phyloP scores from a whole-genome alignment of 2,888 invertebrate species.

The Aspidapion aeneum region DNA sequence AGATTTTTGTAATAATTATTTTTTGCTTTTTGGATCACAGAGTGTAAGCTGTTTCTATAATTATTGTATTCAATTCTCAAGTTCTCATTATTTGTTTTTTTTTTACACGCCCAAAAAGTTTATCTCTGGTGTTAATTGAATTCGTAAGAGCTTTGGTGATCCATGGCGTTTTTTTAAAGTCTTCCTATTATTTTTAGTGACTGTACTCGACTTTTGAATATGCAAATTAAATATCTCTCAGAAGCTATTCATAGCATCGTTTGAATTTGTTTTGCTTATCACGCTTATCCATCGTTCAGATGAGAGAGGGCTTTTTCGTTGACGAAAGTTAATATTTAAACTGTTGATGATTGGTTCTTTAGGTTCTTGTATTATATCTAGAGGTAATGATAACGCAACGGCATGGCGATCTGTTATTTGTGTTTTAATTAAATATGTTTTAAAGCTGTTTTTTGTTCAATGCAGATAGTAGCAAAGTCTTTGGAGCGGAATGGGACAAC shows the following conservation, averaged over 20 bases:
- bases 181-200: neutral
- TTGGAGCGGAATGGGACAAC: too few species aligned
- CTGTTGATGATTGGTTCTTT: too few species aligned
- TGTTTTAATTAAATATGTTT: constrained; percentile 6
- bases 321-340: neutral
- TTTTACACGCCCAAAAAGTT: neutral
- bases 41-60: neutral
- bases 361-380: too few species aligned
- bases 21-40: neutral
- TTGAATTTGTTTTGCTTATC: neutral
- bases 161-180: neutral
- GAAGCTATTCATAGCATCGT: neutral
- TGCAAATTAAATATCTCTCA: neutral
- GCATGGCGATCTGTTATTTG: constrained; percentile 7
- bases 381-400: neutral
- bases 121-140: neutral
- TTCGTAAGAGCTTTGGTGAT: neutral
- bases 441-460: too few species aligned
- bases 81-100: neutral
- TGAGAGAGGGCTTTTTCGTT: neutral
- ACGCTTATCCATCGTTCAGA: neutral
- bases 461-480: too few species aligned
- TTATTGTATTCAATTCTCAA: neutral
- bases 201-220: neutral
- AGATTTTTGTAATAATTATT: neutral